Evolutionary conservation across 2,113 vertebrate species (phyloP).

Genomic region (Hepsetus odoe): DNA sequence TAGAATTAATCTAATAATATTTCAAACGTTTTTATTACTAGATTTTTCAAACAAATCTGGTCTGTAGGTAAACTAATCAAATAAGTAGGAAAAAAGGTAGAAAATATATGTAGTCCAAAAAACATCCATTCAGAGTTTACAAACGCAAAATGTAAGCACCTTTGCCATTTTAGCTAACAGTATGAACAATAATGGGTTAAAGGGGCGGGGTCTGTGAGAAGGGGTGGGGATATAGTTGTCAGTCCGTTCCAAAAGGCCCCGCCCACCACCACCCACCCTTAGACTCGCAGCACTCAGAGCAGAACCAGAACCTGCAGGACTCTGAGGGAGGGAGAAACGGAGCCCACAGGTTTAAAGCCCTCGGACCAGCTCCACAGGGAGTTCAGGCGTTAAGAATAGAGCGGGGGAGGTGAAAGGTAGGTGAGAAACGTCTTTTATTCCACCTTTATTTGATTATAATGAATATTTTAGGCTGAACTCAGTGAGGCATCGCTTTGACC

Average conservation of each 20-base stretch:
- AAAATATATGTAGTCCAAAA: too few species aligned
- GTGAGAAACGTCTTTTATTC: not conserved
- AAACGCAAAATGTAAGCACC: too few species aligned
- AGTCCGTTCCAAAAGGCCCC: constrained; percentile 30
- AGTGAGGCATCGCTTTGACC: not conserved
- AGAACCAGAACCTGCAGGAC: not conserved
- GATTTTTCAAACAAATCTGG: too few species aligned
- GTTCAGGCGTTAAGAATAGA: constrained; percentile 1
- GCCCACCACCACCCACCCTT: constrained; percentile 25
- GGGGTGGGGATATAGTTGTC: constrained; percentile 18
- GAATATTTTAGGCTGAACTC: constrained; percentile 5
- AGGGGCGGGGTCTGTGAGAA: not conserved
- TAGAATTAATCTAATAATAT: too few species aligned
- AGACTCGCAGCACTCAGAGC: constrained; percentile 29
- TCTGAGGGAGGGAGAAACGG: not conserved
- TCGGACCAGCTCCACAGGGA: not conserved
- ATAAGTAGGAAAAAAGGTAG: too few species aligned
- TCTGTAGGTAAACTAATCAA: too few species aligned
- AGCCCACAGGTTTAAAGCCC: not conserved
- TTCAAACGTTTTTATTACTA: too few species aligned
- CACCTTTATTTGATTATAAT: constrained; percentile 16
- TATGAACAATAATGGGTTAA: not conserved
- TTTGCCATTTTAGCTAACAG: too few species aligned
- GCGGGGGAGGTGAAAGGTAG: constrained; percentile 13
- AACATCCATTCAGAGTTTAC: too few species aligned